Evolutionary conservation across 2,888 invertebrate genomes (phyloP).

Genomic region (Andrena bicolor): DNA sequence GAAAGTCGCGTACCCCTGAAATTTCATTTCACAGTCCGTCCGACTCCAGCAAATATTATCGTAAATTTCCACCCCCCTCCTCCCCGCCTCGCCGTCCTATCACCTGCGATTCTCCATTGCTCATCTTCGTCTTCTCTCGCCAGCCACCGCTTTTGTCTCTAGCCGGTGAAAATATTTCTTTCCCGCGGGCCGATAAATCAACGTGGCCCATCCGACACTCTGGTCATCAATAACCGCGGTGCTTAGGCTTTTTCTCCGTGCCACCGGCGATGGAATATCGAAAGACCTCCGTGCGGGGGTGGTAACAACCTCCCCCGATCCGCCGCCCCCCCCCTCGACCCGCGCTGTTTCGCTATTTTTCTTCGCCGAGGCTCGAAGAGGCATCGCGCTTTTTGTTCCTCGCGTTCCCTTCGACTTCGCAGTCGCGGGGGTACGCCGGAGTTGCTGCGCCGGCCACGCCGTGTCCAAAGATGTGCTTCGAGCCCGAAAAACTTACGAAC

Average conservation of each 20-base stretch:
- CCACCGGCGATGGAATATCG: conserved; percentile 61
- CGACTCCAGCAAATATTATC: conserved; percentile 64
- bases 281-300: conserved; percentile 34
- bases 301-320: background rate
- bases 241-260: conserved; percentile 66
- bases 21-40: conserved; percentile 61
- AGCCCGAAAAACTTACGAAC: conserved; percentile 63
- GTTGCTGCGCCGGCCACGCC: background rate
- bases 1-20: conserved; percentile 33
- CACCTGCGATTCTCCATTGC: conserved; percentile 57
- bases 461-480: conserved; percentile 39
- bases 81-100: conserved; percentile 26
- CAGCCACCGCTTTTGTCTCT: conserved; percentile 29
- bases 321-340: background rate
- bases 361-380: background rate
- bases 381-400: background rate
- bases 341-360: conserved; percentile 8
- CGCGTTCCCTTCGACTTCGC: background rate
- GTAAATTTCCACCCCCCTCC: conserved; percentile 60
- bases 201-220: conserved; percentile 60
- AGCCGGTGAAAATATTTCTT: conserved; percentile 67
- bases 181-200: conserved; percentile 68
- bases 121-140: conserved; percentile 32
- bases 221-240: conserved; percentile 69
- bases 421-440: background rate